A percentile compares a stretch with the other conserved stretches of the same genome.
phyloP scores from a whole-genome alignment of 2,888 invertebrate species.

The Orthosia cruda region DNA sequence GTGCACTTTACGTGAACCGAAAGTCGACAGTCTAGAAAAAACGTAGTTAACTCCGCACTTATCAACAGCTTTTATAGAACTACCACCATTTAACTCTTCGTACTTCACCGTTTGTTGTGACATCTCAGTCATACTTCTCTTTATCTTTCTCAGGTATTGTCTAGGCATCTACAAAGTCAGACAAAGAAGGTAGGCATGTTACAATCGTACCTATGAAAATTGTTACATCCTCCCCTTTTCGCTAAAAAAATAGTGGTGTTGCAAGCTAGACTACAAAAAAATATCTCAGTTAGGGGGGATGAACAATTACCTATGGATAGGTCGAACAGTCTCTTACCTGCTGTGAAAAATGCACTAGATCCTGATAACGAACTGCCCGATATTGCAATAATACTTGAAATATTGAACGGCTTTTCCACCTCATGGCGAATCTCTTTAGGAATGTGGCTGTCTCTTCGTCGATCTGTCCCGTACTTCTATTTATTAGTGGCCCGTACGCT shows the following conservation, averaged over 20 bases:
- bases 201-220: conserved; percentile 35
- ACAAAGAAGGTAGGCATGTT: conserved; percentile 38
- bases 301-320: background rate
- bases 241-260: background rate
- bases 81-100: conserved; percentile 54
- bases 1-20: conserved; percentile 45
- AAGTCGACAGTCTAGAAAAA: conserved; percentile 44
- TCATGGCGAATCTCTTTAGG: conserved; percentile 94
- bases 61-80: conserved; percentile 50
- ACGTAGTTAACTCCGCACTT: conserved; percentile 52
- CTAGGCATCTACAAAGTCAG: conserved; percentile 64
- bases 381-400: conserved; percentile 96
- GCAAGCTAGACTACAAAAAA: conserved; percentile 3
- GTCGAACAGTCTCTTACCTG: conserved; percentile 92
- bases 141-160: conserved; percentile 57
- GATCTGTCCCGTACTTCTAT: conserved; percentile 92
- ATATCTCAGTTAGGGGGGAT: conserved; percentile 25
- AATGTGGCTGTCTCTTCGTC: conserved; percentile 94
- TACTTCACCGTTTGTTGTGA: conserved; percentile 50
- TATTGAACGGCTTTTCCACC: conserved; percentile 96
- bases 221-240: conserved; percentile 18
- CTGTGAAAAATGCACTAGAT: conserved; percentile 96
- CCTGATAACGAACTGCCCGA: conserved; percentile 95
- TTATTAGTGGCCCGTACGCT: conserved; percentile 92
- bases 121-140: conserved; percentile 38